Evolutionary conservation across 2,113 vertebrate species (phyloP).

Genomic region (Phrynosoma blainvillii): DNA sequence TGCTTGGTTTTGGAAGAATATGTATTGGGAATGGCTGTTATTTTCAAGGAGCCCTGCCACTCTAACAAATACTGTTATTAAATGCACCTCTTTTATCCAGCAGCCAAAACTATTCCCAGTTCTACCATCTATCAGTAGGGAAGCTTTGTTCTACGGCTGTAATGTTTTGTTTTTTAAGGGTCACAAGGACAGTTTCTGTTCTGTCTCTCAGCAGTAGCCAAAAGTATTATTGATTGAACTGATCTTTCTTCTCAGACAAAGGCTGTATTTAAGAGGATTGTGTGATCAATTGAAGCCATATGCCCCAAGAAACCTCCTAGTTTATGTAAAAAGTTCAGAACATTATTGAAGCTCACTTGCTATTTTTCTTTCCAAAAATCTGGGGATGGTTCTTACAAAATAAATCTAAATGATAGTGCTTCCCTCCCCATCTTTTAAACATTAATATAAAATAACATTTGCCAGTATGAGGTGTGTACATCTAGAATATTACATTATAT

Average conservation of each 20-base stretch:
- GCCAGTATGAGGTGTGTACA: not conserved
- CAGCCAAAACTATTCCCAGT: not conserved
- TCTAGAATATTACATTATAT: not conserved
- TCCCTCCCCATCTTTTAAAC: not conserved
- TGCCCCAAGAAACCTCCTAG: not conserved
- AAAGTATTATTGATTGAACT: constrained; percentile 14
- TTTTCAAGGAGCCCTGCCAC: not conserved
- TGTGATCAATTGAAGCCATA: constrained; percentile 9
- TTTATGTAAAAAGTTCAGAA: not conserved
- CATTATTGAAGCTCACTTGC: not conserved
- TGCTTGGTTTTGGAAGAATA: not conserved
- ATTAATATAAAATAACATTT: not conserved
- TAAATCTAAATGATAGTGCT: not conserved
- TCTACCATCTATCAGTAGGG: not conserved
- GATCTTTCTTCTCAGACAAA: constrained; percentile 1
- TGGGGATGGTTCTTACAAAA: not conserved
- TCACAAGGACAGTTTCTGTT: not conserved
- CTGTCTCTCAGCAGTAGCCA: not conserved
- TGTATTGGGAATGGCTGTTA: not conserved
- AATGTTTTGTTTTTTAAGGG: not conserved
- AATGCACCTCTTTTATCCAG: not conserved
- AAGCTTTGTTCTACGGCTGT: constrained; percentile 14
- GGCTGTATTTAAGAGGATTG: constrained; percentile 26
- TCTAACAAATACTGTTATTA: not conserved
- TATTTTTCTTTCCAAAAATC: not conserved